Conservation (phyloP, 2,888 invertebrate genomes). For the Ernsta delagoae region DNA sequence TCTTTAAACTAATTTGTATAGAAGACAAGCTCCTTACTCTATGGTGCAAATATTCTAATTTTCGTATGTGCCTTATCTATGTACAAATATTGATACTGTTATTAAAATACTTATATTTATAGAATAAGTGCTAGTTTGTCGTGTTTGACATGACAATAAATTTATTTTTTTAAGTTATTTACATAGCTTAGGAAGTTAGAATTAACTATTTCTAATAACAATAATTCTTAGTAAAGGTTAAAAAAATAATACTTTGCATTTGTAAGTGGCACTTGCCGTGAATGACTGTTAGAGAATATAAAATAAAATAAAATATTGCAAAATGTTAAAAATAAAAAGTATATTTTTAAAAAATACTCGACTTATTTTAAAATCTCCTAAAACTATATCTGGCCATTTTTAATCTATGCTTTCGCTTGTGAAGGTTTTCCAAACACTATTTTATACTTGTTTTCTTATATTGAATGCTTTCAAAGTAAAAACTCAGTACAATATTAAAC, state of each 20-base stretch:
- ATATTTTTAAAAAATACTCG: not conserved
- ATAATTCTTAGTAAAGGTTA: constrained; percentile 1
- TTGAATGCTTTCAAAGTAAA: too few relatives aligned
- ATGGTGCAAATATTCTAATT: constrained; percentile 43
- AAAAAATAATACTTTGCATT: constrained; percentile 33
- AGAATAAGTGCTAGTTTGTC: constrained; percentile 38
- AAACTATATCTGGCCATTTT: not conserved
- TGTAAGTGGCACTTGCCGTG: constrained; percentile 33
- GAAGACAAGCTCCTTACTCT: constrained; percentile 12
- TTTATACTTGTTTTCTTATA: too few relatives aligned
- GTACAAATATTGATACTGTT: constrained; percentile 38
- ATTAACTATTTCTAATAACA: constrained; percentile 1
- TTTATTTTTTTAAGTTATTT: constrained; percentile 32
- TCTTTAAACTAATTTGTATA: not conserved
- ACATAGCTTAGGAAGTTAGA: constrained; percentile 16
- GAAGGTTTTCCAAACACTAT: too few relatives aligned
- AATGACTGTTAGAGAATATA: constrained; percentile 22
- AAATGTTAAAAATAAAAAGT: constrained; percentile 16
- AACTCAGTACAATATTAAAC: too few relatives aligned
- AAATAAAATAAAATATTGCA: constrained; percentile 13
- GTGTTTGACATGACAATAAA: constrained; percentile 56
- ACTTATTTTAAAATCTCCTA: too few relatives aligned
- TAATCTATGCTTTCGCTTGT: too few relatives aligned
- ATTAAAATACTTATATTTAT: constrained; percentile 30
- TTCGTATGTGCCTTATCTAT: constrained; percentile 54